Evolutionary conservation across 37 sponge, comb jelly and placozoan genomes (phyloP), one percentile per base, ranked within the genome.

Genomic region (Cliona cf. orientalis): DNA sequence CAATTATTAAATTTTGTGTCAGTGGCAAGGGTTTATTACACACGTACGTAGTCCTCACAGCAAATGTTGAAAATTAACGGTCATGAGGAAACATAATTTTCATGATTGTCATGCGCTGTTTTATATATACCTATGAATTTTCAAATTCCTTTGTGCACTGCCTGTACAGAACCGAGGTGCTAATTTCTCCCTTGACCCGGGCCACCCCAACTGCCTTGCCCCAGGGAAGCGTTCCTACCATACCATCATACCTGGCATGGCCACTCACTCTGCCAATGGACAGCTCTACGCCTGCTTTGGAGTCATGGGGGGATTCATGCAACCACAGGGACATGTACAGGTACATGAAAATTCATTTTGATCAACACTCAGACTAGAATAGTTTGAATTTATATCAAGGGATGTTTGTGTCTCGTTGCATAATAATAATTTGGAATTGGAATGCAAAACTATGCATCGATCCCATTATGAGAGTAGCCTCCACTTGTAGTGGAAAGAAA

Each of bases 311-410:
- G 95, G 95, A 3, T 94, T 87, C 78, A 94, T 94, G 95, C 95
- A 94, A 56, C 95, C 95, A 61, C 95, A 94, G 69, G 95, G 95
- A 35, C 95, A 94, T 57, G 95, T 94, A 26, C 95, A 94, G 95
- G 95, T 94, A 29, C 25, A 44, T 21, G 11, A n/a, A n/a, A n/a
- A n/a, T n/a, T n/a, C 7, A n/a, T 55, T 7, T 71, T n/a, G n/a
- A n/a, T n/a, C n/a, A n/a, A 49, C n/a, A n/a, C n/a, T n/a, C n/a
- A n/a, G n/a, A n/a, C n/a, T n/a, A n/a, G n/a, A n/a, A n/a, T n/a
- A n/a, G n/a, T n/a, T n/a, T n/a, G n/a, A n/a, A n/a, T n/a, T 26
- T 1, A 19, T 33, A 23, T 7, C 28, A 2, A 11, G 42, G 72
- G 42, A 14, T 28, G 9, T 23, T 11, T 25, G 26, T 46, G 6